Evolutionary conservation across 1,140 invertebrate species (phyloP).

Genomic region (Piezodorus guildinii): DNA sequence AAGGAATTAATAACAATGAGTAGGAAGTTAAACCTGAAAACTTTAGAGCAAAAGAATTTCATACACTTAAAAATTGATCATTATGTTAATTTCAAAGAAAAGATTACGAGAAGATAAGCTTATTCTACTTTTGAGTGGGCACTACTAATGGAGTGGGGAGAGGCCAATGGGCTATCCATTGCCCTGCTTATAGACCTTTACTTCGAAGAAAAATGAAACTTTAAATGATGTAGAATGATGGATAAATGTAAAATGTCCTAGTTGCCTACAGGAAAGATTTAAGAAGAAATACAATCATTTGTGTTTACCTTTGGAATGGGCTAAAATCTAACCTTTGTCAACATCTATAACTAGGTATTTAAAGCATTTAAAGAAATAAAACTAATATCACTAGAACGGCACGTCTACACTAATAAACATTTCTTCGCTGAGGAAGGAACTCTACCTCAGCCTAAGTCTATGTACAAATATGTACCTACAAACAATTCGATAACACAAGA

Average conservation of each 20-base stretch:
- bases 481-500: slow-evolving; percentile 20
- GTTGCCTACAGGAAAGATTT: slow-evolving; percentile 2
- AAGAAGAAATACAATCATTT: slow-evolving; percentile 12
- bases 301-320: slow-evolving; percentile 18
- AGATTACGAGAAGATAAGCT: slow-evolving; percentile 13
- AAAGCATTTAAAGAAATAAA: slow-evolving; percentile 12
- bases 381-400: slow-evolving; percentile 2
- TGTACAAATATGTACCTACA: slow-evolving; percentile 10
- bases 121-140: slow-evolving; percentile 21
- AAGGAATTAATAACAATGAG: too few relatives aligned
- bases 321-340: slow-evolving; percentile 22
- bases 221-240: background rate
- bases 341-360: slow-evolving; percentile 3
- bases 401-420: slow-evolving; percentile 5
- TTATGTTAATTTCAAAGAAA: too few relatives aligned
- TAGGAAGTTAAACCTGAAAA: too few relatives aligned
- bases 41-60: too few relatives aligned
- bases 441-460: slow-evolving; percentile 9
- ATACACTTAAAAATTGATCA: too few relatives aligned
- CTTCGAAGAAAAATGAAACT: background rate
- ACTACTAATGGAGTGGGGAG: slow-evolving; percentile 21
- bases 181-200: background rate
- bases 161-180: slow-evolving; percentile 7
- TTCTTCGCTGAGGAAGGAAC: slow-evolving; percentile 6
- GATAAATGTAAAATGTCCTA: background rate